Evolutionary conservation across 2,113 vertebrate genomes (phyloP), one percentile per base, ranked within the genome.

Genomic region (Silurus asotus): DNA sequence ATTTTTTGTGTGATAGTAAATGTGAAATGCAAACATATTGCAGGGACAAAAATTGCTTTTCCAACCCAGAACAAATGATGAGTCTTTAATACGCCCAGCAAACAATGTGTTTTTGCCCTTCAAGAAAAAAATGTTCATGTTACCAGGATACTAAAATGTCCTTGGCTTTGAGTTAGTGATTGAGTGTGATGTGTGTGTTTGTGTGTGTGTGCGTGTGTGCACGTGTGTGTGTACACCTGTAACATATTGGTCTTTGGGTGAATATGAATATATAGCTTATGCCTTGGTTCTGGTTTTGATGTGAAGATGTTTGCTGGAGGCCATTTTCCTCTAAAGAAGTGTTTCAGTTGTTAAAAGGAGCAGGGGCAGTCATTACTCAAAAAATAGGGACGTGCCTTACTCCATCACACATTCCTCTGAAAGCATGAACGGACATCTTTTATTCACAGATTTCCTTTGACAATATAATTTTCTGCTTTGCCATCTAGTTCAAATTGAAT

Each of bases 401-500:
- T 55, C 72, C 51, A 58, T 82, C 75, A 61, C 61, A 83, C 84
- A 77, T 78, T 87, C 62, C 78, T 37, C 53, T 85, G 37, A 87
- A 74, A 64, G 82, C 64, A 61, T 75, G 56, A 37, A 83, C 49
- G 81, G 69, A 20, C 37, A 53, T 59, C 25, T 81, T 84, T 84
- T 78, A 74, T 82, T 86, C 58, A 75, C 81, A 61, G 45, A 86
- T 76, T 70, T 81, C 81, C 86, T 81, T 64, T 75, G 88, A 77
- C 81, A 77, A 87, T 82, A 77, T 83, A 87, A 87, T 87, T 62
- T 87, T 82, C 86, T 76, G 28, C 56, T 87, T 84, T 87, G 86
- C 81, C 80, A 6, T 87, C 51, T 55, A 56, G 72, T 82, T 87
- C 59, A 87, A 83, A 87, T 83, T 83, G 86, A 87, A 83, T 77